Evolutionary conservation across 2,113 vertebrate genomes (phyloP), one percentile per base, ranked within the genome.

Genomic region (Thamnophis sirtalis): DNA sequence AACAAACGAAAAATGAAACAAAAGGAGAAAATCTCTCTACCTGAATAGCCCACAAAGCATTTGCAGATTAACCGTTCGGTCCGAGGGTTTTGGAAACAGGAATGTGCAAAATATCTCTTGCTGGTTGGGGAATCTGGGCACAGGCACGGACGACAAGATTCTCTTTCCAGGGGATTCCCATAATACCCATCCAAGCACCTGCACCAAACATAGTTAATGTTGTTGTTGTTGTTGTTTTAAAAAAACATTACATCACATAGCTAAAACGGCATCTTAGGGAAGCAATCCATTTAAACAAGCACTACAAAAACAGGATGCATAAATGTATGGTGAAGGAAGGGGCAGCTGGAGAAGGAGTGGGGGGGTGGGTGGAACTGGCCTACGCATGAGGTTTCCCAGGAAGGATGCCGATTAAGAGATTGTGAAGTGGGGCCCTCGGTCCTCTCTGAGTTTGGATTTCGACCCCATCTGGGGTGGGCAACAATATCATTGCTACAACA

Each of bases 111-210:
- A 96, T 98, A 98, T 0, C 91, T 97, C 19, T 95, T 96, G 58
- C 98, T 98, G 19, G 93, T 95, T 93, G 97, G 95, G 73, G 95
- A 1, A 10, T 97, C 98, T 28, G 98, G 98, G 93, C 98, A 99
- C 55, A 94, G 95, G 93, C 99, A 99, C 8, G 98, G 98, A 68
- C 0, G 95, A 93, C 98, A 99, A 63, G 97, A 93, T 7, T 97
- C 95, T 91, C 97, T 93, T 1, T 92, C 95, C 87, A 94, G 86
- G 3, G 98, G 98, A 88, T 98, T 96, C 92, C 98, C 98, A 89
- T 97, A 97, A 95, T 98, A 99, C 93, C 98, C 98, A 38, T 98
- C 94, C 19, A 97, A 13, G 94, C 98, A 99, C 94, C 98, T 99
- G 96, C 93, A 91, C 96, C 96, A 93, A 92, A 55, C 96, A 48